Percentiles rank a stretch among this genome's conserved stretches.
phyloP scores from a whole-genome alignment of 1,140 invertebrate genomes.

The Lethocerus indicus region DNA sequence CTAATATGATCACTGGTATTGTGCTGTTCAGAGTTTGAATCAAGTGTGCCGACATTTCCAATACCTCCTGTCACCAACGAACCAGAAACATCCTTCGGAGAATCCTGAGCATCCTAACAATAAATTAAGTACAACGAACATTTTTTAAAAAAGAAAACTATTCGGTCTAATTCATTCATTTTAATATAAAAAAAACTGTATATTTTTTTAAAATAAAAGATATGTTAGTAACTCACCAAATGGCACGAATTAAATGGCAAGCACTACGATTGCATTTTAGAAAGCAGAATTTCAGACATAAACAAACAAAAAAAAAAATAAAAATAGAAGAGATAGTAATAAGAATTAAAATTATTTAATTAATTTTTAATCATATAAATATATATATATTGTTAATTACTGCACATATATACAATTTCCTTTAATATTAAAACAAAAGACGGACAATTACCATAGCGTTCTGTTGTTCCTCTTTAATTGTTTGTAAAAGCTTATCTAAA shows the following conservation, averaged over 20 bases:
- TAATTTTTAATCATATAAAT: too few species aligned
- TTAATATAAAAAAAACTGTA: too few species aligned
- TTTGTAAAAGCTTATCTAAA: conserved; percentile 71
- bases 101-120: conserved; percentile 52
- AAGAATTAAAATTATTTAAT: not conserved
- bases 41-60: conserved; percentile 1
- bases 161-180: too few species aligned
- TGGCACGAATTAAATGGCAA: not conserved
- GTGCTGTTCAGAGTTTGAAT: too few species aligned
- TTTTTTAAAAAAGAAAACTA: too few species aligned
- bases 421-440: too few species aligned
- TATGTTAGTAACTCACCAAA: too few species aligned
- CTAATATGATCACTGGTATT: conserved; percentile 14
- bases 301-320: not conserved
- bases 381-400: too few species aligned
- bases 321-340: not conserved
- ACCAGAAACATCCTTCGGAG: conserved; percentile 48
- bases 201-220: too few species aligned
- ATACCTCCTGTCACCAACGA: conserved; percentile 16
- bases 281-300: not conserved
- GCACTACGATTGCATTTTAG: not conserved
- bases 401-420: too few species aligned
- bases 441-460: conserved; percentile 59
- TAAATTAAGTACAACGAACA: too few species aligned
- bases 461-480: conserved; percentile 81